A percentile compares a stretch with the other conserved stretches of the same genome.
These are phyloP conservation scores for Augochlora pura DNA, from an alignment of 1,140 invertebrate genomes.

Conservation along the genomic window DNA sequence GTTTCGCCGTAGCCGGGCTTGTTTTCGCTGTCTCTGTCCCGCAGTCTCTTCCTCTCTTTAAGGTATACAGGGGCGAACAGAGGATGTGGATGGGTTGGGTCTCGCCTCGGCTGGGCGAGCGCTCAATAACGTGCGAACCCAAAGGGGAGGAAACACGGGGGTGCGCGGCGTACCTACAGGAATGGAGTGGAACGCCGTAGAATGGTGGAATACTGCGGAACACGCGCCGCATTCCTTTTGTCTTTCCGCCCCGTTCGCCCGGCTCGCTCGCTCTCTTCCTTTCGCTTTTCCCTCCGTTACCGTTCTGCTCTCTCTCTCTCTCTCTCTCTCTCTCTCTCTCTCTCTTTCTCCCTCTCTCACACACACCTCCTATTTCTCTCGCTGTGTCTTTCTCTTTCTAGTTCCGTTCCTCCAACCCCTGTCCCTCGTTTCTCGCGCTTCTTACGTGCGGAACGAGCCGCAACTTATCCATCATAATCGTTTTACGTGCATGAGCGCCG, in stretches of 20 bases:
- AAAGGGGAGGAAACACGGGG: slow-evolving; percentile 77
- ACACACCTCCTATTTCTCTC: neutral
- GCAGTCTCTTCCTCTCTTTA: slow-evolving; percentile 59
- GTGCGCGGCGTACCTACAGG: slow-evolving; percentile 70
- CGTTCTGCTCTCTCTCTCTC: neutral
- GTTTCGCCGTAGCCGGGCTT: slow-evolving; percentile 8
- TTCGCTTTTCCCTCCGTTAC: slow-evolving; percentile 4
- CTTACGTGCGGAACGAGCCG: slow-evolving; percentile 64
- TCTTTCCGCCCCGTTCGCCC: slow-evolving; percentile 16
- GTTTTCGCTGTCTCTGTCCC: slow-evolving; percentile 38
- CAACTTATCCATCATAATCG: slow-evolving; percentile 72
- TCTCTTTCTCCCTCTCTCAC: neutral
- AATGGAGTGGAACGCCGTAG: slow-evolving; percentile 70
- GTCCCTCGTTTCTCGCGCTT: slow-evolving; percentile 53
- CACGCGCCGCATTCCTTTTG: slow-evolving; percentile 56
- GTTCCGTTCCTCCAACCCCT: slow-evolving; percentile 1
- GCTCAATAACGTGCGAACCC: slow-evolving; percentile 81
- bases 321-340: slow-evolving; percentile 26
- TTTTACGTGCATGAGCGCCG: slow-evolving; percentile 66
- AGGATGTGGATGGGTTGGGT: slow-evolving; percentile 78
- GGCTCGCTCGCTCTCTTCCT: slow-evolving; percentile 20
- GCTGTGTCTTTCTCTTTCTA: neutral
- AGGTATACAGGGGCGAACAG: slow-evolving; percentile 69
- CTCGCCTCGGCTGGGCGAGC: slow-evolving; percentile 79
- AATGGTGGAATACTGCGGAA: slow-evolving; percentile 70